These are phyloP conservation scores for Dipus sagitta DNA, from an alignment of 2,797 vertebrate species.

Conservation along the genomic window DNA sequence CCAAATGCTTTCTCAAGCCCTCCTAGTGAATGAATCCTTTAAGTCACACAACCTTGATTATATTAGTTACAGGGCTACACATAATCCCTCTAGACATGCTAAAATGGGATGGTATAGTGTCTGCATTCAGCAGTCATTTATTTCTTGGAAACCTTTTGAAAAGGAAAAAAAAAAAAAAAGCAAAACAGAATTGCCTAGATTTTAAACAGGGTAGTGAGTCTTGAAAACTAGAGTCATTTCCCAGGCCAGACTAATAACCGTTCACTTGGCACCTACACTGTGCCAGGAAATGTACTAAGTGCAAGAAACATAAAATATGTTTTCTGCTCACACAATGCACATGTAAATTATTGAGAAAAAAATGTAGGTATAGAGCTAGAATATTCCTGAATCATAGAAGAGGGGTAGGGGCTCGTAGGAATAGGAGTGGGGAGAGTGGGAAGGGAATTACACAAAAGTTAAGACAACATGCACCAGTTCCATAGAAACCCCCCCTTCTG, in stretches of 20 bases:
- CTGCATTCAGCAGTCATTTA: slow-evolving; percentile 59
- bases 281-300: slow-evolving; percentile 11
- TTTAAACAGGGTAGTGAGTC: slow-evolving; percentile 1
- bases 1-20: slow-evolving; percentile 67
- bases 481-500: no score
- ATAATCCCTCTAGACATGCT: slow-evolving; percentile 22
- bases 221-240: slow-evolving; percentile 40
- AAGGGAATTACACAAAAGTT: no score
- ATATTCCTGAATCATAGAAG: neutral
- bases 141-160: slow-evolving; percentile 49
- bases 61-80: slow-evolving; percentile 51
- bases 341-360: slow-evolving; percentile 3
- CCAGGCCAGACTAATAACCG: slow-evolving; percentile 13
- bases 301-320: neutral
- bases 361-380: neutral
- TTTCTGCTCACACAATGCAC: neutral
- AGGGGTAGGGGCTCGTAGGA: neutral
- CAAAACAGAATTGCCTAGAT: neutral
- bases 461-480: no score
- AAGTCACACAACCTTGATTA: slow-evolving; percentile 54
- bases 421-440: no score
- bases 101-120: slow-evolving; percentile 31
- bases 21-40: slow-evolving; percentile 50
- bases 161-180: neutral
- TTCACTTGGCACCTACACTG: neutral